Conservation (phyloP, 2,797 vertebrate genomes). For the Pithecia hirsuta region DNA sequence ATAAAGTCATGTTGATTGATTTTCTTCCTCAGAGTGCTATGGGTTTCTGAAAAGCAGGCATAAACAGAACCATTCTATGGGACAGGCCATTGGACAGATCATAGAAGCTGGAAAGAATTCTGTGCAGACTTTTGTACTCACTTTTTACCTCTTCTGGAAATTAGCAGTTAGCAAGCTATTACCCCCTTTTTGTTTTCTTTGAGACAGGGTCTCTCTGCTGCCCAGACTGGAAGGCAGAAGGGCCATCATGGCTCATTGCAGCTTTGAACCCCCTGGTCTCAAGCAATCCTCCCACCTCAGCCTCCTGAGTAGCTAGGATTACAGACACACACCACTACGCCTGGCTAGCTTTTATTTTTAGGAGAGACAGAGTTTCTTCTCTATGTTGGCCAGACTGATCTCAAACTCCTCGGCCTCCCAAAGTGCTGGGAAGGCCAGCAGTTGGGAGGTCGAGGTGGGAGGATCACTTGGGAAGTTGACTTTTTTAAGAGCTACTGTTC, state of each 20-base stretch:
- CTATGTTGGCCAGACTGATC: neutral
- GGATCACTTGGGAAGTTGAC: too few species aligned
- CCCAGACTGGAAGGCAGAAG: neutral
- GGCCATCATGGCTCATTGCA: neutral
- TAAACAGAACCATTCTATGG: neutral
- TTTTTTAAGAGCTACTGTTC: too few species aligned
- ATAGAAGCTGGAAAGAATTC: neutral
- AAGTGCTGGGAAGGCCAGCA: neutral
- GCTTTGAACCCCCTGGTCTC: neutral
- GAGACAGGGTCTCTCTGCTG: too few species aligned
- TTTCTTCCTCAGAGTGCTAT: neutral
- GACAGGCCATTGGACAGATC: neutral
- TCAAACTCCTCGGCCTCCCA: neutral
- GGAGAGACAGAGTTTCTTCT: neutral
- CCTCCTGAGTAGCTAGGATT: neutral
- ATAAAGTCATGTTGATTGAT: neutral
- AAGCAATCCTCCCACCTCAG: neutral
- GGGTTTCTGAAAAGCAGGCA: neutral
- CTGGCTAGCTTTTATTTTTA: neutral
- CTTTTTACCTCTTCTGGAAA: neutral
- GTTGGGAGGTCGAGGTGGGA: too few species aligned
- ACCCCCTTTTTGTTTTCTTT: neutral
- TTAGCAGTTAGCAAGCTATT: neutral
- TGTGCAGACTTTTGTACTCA: neutral
- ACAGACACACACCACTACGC: neutral